Conservation (phyloP, 2,113 vertebrate genomes). For the Antennarius striatus region DNA sequence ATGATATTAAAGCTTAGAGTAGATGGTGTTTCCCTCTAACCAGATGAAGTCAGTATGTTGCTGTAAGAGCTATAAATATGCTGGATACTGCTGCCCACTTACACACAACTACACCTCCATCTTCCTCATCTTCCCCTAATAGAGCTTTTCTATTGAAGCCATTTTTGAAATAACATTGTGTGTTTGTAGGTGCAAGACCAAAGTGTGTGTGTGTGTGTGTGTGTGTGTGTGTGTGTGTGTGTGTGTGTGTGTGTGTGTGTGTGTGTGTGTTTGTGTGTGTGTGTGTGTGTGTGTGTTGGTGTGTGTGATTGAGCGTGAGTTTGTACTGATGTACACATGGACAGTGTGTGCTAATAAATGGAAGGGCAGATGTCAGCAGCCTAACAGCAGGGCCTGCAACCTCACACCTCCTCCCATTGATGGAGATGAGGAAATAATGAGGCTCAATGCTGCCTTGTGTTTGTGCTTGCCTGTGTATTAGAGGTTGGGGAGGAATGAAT, state of each 20-base stretch:
- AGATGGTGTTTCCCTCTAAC: conserved; percentile 18
- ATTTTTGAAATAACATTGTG: conserved; percentile 26
- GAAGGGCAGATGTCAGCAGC: conserved; percentile 57
- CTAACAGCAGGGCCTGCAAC: conserved; percentile 46
- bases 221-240: neutral
- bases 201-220: neutral
- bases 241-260: conserved; percentile 3
- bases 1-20: conserved; percentile 22
- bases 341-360: conserved; percentile 55
- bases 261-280: too few relatives aligned
- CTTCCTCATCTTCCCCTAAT: conserved; percentile 59
- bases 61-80: conserved; percentile 34
- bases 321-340: neutral
- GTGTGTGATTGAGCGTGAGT: neutral
- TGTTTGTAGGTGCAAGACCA: conserved; percentile 12
- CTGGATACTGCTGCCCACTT: conserved; percentile 27
- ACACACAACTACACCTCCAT: conserved; percentile 43
- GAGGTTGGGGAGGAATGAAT: conserved; percentile 59
- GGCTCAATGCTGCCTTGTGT: conserved; percentile 40
- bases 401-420: conserved; percentile 52
- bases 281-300: conserved; percentile 12
- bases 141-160: conserved; percentile 57
- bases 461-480: conserved; percentile 7
- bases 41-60: conserved; percentile 28
- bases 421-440: conserved; percentile 75